Base-by-base conservation (phyloP, 2,797 vertebrate genomes). In the Florisuga fusca region DNA sequence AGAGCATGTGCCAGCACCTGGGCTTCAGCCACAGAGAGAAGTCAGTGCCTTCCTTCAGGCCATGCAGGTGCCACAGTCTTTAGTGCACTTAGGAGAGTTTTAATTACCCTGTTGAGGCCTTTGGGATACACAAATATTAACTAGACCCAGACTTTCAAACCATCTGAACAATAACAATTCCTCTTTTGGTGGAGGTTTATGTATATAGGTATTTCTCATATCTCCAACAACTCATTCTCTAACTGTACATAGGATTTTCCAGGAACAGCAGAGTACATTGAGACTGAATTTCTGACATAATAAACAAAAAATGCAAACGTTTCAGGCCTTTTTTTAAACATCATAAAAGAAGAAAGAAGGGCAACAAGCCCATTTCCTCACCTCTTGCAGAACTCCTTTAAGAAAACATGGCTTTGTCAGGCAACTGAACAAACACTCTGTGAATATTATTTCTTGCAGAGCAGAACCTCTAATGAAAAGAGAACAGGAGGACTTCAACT, bases 321-420 rank as follows among this genome's bases (percentile, higher is more conserved):
- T 67, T 76, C 14, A 31, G 25, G 9, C 6, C 8, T 61, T 72
- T 74, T 71, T 76, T 89, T 31, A 9, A 67, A 69, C 20, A 27
- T 17, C 27, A 41, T 76, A 71, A 84, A 90, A 89, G 57, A 67
- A 81, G 18, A 82, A 92, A 78, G 31, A 84, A 94, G 23, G 75
- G 50, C 79, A 96, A 41, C 27, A 75, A 92, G 54, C 69, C 79
- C 62, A 71, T 79, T 94, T 72, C 50, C 38, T 94, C 84, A 87
- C 46, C 21, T 92, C 79, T 85, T 78, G 46, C 84, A 85, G 64
- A 64, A 72, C 61, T 74, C 46, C 12, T 84, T 83, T 26, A 71
- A 77, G 54, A 84, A 93, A 92, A 74, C 59, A 79, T 1, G 1
- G 9, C 31, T 87, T 80, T 77, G 38, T 80, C 64, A 80, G 45